phyloP scores from a whole-genome alignment of 1,140 invertebrate genomes.

The Pogonomyrmex californicus region DNA sequence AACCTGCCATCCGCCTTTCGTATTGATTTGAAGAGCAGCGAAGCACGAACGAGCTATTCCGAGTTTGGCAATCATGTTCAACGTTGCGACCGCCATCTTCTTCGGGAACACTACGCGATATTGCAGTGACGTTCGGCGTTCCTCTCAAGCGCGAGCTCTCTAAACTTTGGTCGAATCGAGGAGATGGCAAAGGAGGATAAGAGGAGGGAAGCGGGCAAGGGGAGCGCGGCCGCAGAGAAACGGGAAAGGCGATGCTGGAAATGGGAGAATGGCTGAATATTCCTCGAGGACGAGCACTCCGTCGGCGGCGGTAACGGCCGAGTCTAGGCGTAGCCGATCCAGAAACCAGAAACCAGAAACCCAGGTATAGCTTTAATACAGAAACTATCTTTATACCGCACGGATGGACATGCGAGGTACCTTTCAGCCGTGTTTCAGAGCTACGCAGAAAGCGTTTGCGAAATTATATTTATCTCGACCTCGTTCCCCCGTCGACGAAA shows the following conservation, averaged over 20 bases:
- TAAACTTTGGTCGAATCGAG: constrained; percentile 79
- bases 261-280: constrained; percentile 81
- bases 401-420: constrained; percentile 29
- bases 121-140: constrained; percentile 80
- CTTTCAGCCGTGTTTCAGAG: constrained; percentile 51
- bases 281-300: constrained; percentile 78
- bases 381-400: constrained; percentile 77
- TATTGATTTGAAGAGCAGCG: constrained; percentile 59
- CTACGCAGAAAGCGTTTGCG: constrained; percentile 43
- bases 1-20: constrained; percentile 51
- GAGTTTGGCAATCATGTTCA: constrained; percentile 70
- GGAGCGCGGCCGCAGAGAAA: constrained; percentile 70
- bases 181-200: constrained; percentile 73
- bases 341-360: constrained; percentile 76
- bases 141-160: constrained; percentile 79
- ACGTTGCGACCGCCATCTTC: constrained; percentile 80
- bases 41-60: constrained; percentile 61
- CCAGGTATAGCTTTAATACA: constrained; percentile 81
- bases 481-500: background rate
- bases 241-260: constrained; percentile 73
- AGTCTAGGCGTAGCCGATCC: constrained; percentile 79
- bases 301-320: constrained; percentile 67
- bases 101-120: constrained; percentile 80
- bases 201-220: constrained; percentile 44
- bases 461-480: constrained; percentile 57